Conservation (phyloP, 2,113 vertebrate genomes). For the Anser brachyrhynchus region DNA sequence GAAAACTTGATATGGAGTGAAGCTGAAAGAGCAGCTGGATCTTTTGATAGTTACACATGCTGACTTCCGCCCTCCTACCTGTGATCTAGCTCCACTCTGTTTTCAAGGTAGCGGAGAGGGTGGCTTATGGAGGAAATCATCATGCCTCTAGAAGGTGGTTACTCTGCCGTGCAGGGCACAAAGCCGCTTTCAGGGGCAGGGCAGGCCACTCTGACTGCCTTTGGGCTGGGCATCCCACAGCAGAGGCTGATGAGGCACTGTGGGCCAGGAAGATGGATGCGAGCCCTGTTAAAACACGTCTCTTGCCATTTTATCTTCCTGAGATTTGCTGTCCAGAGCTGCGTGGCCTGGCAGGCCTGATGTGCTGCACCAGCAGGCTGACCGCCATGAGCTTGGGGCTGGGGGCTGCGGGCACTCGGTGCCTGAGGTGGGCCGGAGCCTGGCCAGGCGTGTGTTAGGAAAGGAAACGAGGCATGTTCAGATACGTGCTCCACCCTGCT, state of each 20-base stretch:
- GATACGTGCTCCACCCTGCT: not conserved
- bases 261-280: not conserved
- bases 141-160: not conserved
- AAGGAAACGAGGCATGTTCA: not conserved
- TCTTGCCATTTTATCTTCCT: not conserved
- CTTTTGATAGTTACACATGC: not conserved
- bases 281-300: not conserved
- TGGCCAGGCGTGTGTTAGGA: not conserved
- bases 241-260: not conserved
- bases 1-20: not conserved
- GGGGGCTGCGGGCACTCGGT: not conserved
- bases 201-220: not conserved
- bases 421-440: not conserved
- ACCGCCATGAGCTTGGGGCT: not conserved
- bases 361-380: fast-evolving
- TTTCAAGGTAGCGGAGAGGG: not conserved
- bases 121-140: not conserved
- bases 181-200: not conserved
- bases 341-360: not conserved
- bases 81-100: not conserved
- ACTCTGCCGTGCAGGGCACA: not conserved
- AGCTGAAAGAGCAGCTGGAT: not conserved
- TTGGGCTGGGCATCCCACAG: fast-evolving
- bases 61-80: not conserved
- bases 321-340: not conserved